Conservation (phyloP, 2,113 vertebrate species). For the Gila orcuttii region DNA sequence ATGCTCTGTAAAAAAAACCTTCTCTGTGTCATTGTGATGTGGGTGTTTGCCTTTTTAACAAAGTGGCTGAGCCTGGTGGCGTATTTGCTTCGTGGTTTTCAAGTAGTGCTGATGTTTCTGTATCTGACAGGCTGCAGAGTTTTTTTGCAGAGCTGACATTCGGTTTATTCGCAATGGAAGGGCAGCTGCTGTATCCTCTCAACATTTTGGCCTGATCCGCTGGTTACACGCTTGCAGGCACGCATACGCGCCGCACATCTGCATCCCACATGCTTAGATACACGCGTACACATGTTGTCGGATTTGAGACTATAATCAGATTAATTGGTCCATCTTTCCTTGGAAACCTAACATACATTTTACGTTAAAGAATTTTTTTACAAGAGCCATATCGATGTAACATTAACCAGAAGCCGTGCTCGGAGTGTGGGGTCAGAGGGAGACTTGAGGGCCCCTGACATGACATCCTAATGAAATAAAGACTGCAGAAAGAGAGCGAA, state of each 20-base stretch:
- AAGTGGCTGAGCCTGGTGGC: background rate
- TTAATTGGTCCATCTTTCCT: conserved; percentile 86
- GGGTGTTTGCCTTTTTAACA: background rate
- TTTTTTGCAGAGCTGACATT: conserved; percentile 42
- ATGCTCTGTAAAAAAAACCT: background rate
- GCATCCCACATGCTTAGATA: conserved; percentile 85
- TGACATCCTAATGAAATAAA: conserved; percentile 66
- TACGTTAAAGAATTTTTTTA: conserved; percentile 66
- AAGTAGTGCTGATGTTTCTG: conserved; percentile 20
- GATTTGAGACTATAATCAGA: conserved; percentile 91
- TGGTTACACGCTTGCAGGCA: conserved; percentile 61
- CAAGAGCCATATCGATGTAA: conserved; percentile 66
- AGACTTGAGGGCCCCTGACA: conserved; percentile 50
- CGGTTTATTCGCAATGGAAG: conserved; percentile 26
- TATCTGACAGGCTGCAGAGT: conserved; percentile 32
- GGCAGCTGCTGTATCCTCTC: conserved; percentile 44
- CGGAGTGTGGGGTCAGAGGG: conserved; percentile 65
- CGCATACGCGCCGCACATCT: conserved; percentile 80
- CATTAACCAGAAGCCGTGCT: conserved; percentile 73
- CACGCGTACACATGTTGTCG: conserved; percentile 83
- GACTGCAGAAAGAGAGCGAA: conserved; percentile 56
- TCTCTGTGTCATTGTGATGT: background rate
- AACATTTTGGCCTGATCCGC: conserved; percentile 43
- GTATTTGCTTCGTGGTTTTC: conserved; percentile 3
- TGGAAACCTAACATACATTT: conserved; percentile 69